Evolutionary conservation across 2,888 invertebrate species (phyloP), one percentile per base, ranked within the genome.

Genomic region (Halictus ligatus): DNA sequence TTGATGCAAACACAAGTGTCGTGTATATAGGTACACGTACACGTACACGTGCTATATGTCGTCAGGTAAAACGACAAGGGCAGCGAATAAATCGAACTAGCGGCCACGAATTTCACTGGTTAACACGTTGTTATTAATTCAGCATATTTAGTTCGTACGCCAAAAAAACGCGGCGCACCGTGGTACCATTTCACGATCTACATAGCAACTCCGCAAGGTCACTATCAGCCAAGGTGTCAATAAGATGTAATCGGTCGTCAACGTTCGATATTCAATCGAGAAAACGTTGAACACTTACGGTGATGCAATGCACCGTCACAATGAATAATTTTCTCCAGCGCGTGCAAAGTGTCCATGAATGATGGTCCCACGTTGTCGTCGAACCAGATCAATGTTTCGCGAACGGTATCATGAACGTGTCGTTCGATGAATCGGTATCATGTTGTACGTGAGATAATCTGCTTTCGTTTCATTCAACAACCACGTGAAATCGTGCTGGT

Each of bases 251-350:
- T 12, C 18, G n/a, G 12, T 25, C 21, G 5, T 75, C 5, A 75
- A 81, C 2, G 1, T 67, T 13, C 13, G 60, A 77, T 29, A 73
- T 35, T 67, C 46, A 10, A n/a, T 43, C 0, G 74, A 76, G 50
- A 67, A 50, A n/a, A 58, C 7, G n/a, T 15, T 50, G 25, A 48
- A 40, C 75, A 88, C 86, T 88, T 84, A 89, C 86, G 83, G 29
- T 88, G 89, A 83, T 86, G 89, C 79, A 88, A 89, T 78, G 35
- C 54, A 69, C 40, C 71, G 46, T 74, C 73, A 78, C 54, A 69
- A 74, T 72, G 40, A 86, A 85, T 48, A 75, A 74, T 69, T 25
- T 83, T 48, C 40, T 77, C 78, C 69, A 71, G 73, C 25, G 35
- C 13, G 29, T 69, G 72, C 46, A 81, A 75, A 77, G 71, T 82